Base-by-base conservation (phyloP, 1,140 invertebrate genomes). In the Hesperophylax magnus region DNA sequence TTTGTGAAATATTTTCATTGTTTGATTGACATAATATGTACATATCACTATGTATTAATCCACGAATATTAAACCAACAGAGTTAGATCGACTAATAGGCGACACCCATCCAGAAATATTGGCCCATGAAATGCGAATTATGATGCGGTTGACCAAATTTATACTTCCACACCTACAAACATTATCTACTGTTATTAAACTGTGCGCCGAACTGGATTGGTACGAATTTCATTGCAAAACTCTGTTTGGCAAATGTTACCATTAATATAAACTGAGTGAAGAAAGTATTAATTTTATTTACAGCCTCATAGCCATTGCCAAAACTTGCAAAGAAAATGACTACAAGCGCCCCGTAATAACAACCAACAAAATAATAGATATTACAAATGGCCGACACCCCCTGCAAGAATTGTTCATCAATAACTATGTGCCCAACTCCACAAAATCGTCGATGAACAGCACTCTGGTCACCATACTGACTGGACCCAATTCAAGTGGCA, bases 401-500 rank as follows among this genome's bases (percentile, higher is more conserved):
- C 87, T 98, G 8, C 92, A 95, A 81, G 94, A 97, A 85, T 84
- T 94, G 20, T 91, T 91, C 53, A 90, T 92, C 24, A 89, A 91
- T 63, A 91, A 91, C 76, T 96, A 94, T 87, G 93, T 97, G 3
- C 90, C 95, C 0, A 98, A 97, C 87, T 92, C 94, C 85, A 92
- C 92, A 2, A 84, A 87, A 60, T 94, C 93, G 60, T 92, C 91
- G 15, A 85, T 86, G 1, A 85, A 89, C 9, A 84, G 88, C 11
- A 91, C 92, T 14, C 91, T 92, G 77, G 91, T 97, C 2, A 96
- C 96, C 86, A 91, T 98, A 34, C 85, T 98, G 15, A 97, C 96
- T 2, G 96, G 97, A 1, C 96, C 97, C 1, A 98, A 98, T 88
- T 93, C 96, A 9, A 96, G 96, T 86, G 97, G 97, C 0, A 99